Base-by-base conservation (phyloP, 2,113 vertebrate genomes). In the Phalacrocorax pelagicus region DNA sequence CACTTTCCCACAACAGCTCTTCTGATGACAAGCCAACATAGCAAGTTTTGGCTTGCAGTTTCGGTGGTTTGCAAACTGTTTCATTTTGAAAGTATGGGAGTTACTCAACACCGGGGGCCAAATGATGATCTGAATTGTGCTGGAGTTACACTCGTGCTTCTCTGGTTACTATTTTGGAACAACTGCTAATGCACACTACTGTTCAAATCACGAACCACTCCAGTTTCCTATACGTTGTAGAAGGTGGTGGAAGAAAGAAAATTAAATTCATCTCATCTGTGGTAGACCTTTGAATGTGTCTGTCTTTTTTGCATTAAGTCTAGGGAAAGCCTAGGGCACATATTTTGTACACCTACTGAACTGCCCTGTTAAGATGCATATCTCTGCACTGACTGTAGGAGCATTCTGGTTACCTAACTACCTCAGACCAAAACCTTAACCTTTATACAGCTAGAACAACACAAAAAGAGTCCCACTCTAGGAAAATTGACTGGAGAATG, bases 41-140 rank as follows among this genome's bases (percentile, higher is more conserved):
- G 83, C 97, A 97, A 95, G 97, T 97, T 97, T 97, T 97, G 96
- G 96, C 98, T 97, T 88, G 97, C 70, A 97, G 97, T 97, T 97
- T 98, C 92, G 92, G 96, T 98, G 96, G 92, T 96, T 98, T 97
- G 93, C 90, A 96, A 97, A 97, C 96, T 94, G 92, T 95, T 96
- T 97, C 84, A 91, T 94, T 95, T 95, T 95, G 92, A 98, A 97
- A 97, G 88, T 94, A 96, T 94, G 96, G 89, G 95, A 96, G 95
- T 97, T 97, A 88, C 93, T 96, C 93, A 96, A 91, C 96, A 94
- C 72, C 17, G 0, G 70, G 61, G 86, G 91, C 91, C 91, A 97
- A 93, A 93, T 87, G 89, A 74, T 82, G 85, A 93, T 94, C 82
- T 92, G 87, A 87, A 63, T 78, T 95, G 49, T 75, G 57, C 80